Evolutionary conservation across 1,140 invertebrate genomes (phyloP), one percentile per base, ranked within the genome.

Genomic region (Wiebesia pumilae): DNA sequence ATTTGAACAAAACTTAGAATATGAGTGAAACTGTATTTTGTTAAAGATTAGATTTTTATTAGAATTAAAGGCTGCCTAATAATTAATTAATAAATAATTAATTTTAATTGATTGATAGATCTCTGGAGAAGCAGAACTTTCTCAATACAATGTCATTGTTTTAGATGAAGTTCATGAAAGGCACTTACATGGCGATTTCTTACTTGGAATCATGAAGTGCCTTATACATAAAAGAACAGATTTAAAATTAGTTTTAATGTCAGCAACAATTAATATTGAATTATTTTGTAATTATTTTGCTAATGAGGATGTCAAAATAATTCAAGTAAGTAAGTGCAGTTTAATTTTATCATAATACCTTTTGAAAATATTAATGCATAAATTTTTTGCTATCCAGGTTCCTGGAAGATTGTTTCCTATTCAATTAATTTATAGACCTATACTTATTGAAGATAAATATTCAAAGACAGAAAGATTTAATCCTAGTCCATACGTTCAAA

Each of bases 131-230:
- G 91, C 93, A 47, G 90, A 90, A 80, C 90, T 96, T 33, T 93
- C 96, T 10, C 95, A 95, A 51, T 98, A 98, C 92, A 96, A 98
- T 93, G 97, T 98, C 7, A 95, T 99, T 69, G 97, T 99, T 71
- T 94, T 99, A 43, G 98, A 99, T 93, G 98, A 99, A 94, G 96
- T 99, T 71, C 99, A 99, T 90, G 99, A 99, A 92, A 95, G 99
- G 35, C 98, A 99, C 94, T 95, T 99, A 10, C 96, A 98, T 91
- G 98, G 98, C 38, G 99, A 99, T 93, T 99, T 99, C 93, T 94
- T 99, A 30, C 93, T 99, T 14, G 98, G 98, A 6, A 96, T 99
- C 14, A 95, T 99, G 81, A 98, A 98, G 91, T 98, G 98, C 91
- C 91, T 99, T 10, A 94, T 99, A 69, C 95, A 97, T 90, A 96